A percentile compares a stretch with the other conserved stretches of the same genome.
Conservation (phyloP, 1,140 invertebrate species). For the Leptopilina clavipes region DNA sequence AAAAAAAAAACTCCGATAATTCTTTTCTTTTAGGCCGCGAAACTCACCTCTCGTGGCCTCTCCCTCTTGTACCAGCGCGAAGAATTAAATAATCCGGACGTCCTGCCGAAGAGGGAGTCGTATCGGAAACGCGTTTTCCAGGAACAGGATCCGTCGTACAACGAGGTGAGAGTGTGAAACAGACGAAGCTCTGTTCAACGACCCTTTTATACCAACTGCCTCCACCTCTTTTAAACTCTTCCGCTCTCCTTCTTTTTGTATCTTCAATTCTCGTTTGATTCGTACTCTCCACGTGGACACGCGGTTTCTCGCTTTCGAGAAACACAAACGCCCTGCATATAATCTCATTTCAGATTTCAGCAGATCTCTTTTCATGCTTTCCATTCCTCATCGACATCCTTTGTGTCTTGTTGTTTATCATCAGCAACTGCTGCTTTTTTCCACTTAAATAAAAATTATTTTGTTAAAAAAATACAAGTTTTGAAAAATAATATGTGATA, state of each 20-base stretch:
- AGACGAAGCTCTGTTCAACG: slow-evolving; percentile 63
- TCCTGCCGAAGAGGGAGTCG: slow-evolving; percentile 40
- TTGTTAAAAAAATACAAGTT: too few relatives aligned
- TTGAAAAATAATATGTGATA: too few relatives aligned
- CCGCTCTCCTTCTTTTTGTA: slow-evolving; percentile 62
- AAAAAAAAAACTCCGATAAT: neutral
- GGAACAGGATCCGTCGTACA: slow-evolving; percentile 49
- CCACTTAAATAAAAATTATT: too few relatives aligned
- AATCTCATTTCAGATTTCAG: slow-evolving; percentile 37
- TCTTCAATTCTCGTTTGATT: slow-evolving; percentile 59
- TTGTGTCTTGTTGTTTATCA: neutral
- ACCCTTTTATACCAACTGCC: slow-evolving; percentile 70
- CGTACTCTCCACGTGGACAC: slow-evolving; percentile 51
- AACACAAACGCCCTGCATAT: slow-evolving; percentile 42
- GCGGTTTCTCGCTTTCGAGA: slow-evolving; percentile 54
- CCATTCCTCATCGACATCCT: slow-evolving; percentile 33
- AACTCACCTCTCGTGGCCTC: slow-evolving; percentile 52
- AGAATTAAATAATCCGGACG: slow-evolving; percentile 46
- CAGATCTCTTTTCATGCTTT: slow-evolving; percentile 7
- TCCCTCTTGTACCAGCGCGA: slow-evolving; percentile 51
- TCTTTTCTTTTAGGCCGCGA: neutral
- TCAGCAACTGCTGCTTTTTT: too few relatives aligned
- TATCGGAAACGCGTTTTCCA: slow-evolving; percentile 44
- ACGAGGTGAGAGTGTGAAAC: slow-evolving; percentile 71
- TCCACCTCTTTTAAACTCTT: slow-evolving; percentile 58